Base-by-base conservation (phyloP, 2,797 vertebrate species). In the Pelobates cultripes region DNA sequence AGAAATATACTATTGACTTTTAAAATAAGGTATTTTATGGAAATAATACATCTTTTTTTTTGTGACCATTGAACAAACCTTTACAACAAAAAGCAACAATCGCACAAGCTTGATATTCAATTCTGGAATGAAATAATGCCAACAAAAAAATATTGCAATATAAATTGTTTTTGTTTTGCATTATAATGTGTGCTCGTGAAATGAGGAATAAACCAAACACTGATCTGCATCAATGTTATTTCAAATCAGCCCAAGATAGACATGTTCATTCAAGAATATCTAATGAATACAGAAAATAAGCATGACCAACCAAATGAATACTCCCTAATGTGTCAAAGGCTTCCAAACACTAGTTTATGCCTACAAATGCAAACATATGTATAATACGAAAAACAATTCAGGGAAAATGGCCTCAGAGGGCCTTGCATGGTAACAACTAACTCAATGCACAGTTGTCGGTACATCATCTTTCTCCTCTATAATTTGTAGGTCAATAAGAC, bases 211-310 rank as follows among this genome's bases (percentile, higher is more conserved):
- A 60, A 60, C 55, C 7, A 75, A 45, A 75, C 15, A 44, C 42
- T 63, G 53, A 73, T 60, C 28, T 53, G 47, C 72, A 60, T 61
- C 53, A 61, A 17, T 61, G 40, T 5, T 43, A 42, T n/a, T 14
- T 3, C 14, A 15, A 43, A 61, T 43, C 15, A 70, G 45, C 74
- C 14, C 9, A 53, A 72, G 69, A 73, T 57, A 77, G 60, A 82
- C 68, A 81, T 53, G 57, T 66, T 47, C 69, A 77, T 82, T 71
- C 70, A 77, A 67, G 60, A 60, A 76, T 76, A 41, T 66, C 60
- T 66, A 64, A 74, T 70, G 14, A 76, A 71, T 10, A 13, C 71
- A 47, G 43, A 69, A 69, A 28, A 81, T 51, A 41, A 9, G 7
- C 43, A 61, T 15, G 73, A 71, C 69, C 70, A 53, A 60, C 15